Base-by-base conservation (phyloP, 2,797 vertebrate species). In the Harpagifer antarcticus region DNA sequence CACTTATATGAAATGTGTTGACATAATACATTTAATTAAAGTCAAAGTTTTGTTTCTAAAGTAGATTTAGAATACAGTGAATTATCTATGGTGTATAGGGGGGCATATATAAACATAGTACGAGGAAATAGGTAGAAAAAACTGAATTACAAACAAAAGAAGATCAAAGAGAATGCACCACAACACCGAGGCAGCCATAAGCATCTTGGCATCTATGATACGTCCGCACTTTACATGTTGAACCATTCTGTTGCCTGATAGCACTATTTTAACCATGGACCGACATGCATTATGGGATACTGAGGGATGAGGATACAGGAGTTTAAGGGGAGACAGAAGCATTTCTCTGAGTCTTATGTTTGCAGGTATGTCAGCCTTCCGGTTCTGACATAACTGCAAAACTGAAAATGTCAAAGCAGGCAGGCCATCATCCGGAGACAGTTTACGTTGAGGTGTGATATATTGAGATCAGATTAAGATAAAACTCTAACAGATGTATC, bases 401-500 rank as follows among this genome's bases (percentile, higher is more conserved):
- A 12, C 37, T 65, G 48, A 47, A 59, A 31, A 60, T 27, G 59
- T 67, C 47, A 74, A 63, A 76, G 65, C 20, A 40, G n/a, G 16
- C 10, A 27, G 19, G 14, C 33, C n/a, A 17, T 66, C 47, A 74
- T 61, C 59, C 58, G 17, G 60, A 43, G 49, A 50, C 58, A 23
- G 54, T 47, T 62, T 61, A 40, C 52, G 40, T 49, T 57, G 27
- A 19, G 3, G 20, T 40, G 60, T 9, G 42, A 27, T 43, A 72
- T 31, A 20, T 11, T 45, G 40, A 15, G 50, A 71, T 52, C 55
- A 56, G 72, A 53, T 73, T 68, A 60, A 49, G 74, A 79, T 54
- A 64, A 81, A 61, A 68, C 50, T 62, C 59, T 16, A 52, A 68
- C n/a, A 70, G 42, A 49, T 43, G 62, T 60, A 45, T 67, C 71